These are phyloP conservation scores for Sesia apiformis DNA, from an alignment of 2,888 invertebrate genomes.

Conservation along the genomic window DNA sequence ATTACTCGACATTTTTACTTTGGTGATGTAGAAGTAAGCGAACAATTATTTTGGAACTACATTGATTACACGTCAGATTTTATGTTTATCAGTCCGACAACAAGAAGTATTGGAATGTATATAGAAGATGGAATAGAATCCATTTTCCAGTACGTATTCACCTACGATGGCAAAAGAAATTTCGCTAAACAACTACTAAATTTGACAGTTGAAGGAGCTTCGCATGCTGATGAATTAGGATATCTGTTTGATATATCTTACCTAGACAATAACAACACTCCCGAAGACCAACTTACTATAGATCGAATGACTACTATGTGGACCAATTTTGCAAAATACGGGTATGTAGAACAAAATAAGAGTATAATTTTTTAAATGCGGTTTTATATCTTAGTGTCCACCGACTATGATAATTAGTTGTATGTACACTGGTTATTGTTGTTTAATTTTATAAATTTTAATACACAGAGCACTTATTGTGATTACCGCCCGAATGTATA, in stretches of 20 bases:
- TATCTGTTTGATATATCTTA: conserved; percentile 27
- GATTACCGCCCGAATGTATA: no score
- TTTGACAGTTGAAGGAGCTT: conserved; percentile 18
- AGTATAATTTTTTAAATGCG: no score
- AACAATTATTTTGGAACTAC: conserved; percentile 21
- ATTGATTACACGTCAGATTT: conserved; percentile 36
- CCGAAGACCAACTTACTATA: conserved; percentile 28
- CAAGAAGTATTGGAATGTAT: background rate
- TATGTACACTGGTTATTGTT: no score
- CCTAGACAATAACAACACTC: conserved; percentile 9
- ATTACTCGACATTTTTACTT: conserved; percentile 30
- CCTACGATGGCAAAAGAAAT: background rate
- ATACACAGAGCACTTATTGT: no score
- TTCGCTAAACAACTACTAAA: conserved; percentile 7
- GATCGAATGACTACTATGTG: conserved; percentile 31
- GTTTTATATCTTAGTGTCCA: no score
- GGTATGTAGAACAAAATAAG: no score
- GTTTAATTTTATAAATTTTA: no score
- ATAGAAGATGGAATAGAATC: background rate
- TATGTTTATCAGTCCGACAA: background rate
- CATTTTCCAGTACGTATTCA: background rate
- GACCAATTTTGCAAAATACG: conserved; percentile 40
- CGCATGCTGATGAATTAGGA: conserved; percentile 29
- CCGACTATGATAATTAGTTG: no score
- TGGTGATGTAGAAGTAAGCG: conserved; percentile 23